A percentile compares a stretch with the other conserved stretches of the same genome.
phyloP scores from a whole-genome alignment of 23 tunicate genomes.

The Phallusia fumigata region DNA sequence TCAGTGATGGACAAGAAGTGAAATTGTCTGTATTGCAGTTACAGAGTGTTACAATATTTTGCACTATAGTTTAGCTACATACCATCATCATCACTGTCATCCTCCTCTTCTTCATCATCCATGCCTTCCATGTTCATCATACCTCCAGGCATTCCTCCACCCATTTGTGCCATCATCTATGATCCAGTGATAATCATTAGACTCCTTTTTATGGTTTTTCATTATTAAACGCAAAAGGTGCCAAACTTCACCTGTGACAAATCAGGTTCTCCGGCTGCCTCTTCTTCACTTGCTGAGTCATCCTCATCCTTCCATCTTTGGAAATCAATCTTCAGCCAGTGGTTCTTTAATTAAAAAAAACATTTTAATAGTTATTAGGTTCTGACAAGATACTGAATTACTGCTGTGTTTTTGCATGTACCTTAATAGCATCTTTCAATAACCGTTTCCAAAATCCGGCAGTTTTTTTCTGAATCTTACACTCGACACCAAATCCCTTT shows the following conservation, averaged over 20 bases:
- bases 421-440: conserved; percentile 49
- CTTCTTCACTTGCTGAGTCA: conserved; percentile 60
- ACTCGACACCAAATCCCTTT: conserved; percentile 55
- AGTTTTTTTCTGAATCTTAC: conserved; percentile 46
- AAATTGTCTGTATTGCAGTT: too few relatives aligned
- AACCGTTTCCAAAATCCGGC: conserved; percentile 58
- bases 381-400: neutral
- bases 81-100: conserved; percentile 79
- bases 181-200: too few relatives aligned
- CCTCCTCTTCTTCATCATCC: conserved; percentile 37
- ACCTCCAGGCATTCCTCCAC: conserved; percentile 72
- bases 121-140: conserved; percentile 64
- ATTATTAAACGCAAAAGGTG: too few relatives aligned
- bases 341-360: conserved; percentile 29
- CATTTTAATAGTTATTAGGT: too few relatives aligned
- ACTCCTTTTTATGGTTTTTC: too few relatives aligned
- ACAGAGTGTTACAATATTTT: too few relatives aligned
- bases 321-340: conserved; percentile 78
- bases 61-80: neutral
- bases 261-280: conserved; percentile 26
- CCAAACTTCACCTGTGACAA: conserved; percentile 45
- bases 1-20: neutral
- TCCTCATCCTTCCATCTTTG: conserved; percentile 73
- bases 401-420: neutral
- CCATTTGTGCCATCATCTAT: conserved; percentile 86